Evolutionary conservation across 2,888 invertebrate genomes (phyloP).

Genomic region (Endomychus coccineus): DNA sequence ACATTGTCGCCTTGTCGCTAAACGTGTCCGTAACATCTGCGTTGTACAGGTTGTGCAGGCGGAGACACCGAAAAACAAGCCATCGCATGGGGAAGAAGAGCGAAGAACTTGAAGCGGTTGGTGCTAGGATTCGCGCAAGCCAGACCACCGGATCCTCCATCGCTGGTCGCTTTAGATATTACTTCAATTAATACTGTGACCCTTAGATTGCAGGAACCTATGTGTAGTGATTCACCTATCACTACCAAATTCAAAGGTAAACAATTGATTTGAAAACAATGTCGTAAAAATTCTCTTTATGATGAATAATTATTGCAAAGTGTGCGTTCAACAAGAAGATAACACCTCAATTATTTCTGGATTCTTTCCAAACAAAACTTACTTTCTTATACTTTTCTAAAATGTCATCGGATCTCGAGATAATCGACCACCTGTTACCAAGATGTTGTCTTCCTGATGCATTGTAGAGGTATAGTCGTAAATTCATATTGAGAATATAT

Average conservation of each 20-base stretch:
- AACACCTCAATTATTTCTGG: too few relatives aligned
- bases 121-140: conserved; percentile 83
- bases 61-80: conserved; percentile 75
- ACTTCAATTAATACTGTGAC: conserved; percentile 65
- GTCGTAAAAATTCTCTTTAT: too few relatives aligned
- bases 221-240: conserved; percentile 65
- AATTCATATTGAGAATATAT: too few relatives aligned
- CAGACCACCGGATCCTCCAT: conserved; percentile 72
- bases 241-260: conserved; percentile 88
- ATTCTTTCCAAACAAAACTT: too few relatives aligned
- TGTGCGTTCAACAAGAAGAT: too few relatives aligned
- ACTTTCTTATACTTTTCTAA: too few relatives aligned
- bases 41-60: conserved; percentile 57
- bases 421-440: too few relatives aligned
- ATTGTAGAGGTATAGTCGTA: too few relatives aligned
- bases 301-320: too few relatives aligned
- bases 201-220: conserved; percentile 60
- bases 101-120: conserved; percentile 67
- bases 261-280: neutral
- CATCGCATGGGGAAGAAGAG: conserved; percentile 80
- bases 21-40: conserved; percentile 42
- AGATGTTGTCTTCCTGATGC: too few relatives aligned
- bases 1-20: conserved; percentile 45
- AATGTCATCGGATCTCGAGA: too few relatives aligned
- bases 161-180: conserved; percentile 70